These are phyloP conservation scores for Polymixis lichenea DNA, from an alignment of 2,888 invertebrate genomes.

Conservation along the genomic window DNA sequence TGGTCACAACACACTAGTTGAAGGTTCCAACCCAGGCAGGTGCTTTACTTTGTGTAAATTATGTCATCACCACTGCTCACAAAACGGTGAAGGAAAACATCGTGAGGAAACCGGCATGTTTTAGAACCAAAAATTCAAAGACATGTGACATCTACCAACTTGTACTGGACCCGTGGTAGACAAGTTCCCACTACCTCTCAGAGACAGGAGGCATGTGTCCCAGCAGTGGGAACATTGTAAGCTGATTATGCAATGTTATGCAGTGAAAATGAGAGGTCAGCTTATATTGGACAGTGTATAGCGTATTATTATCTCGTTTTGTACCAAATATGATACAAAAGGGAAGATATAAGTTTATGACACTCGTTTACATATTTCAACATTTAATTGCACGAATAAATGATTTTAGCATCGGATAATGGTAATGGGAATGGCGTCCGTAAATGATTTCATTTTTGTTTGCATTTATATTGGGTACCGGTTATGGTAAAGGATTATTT, in stretches of 20 bases:
- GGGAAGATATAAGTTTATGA: conserved; percentile 49
- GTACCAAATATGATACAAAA: conserved; percentile 37
- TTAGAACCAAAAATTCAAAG: background rate
- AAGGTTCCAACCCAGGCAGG: background rate
- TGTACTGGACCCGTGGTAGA: background rate
- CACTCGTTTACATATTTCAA: conserved; percentile 60
- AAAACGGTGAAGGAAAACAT: background rate
- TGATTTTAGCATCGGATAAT: conserved; percentile 51
- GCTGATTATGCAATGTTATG: background rate
- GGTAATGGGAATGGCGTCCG: conserved; percentile 33
- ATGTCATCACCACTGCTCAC: background rate
- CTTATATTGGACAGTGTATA: background rate
- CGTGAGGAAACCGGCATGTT: background rate
- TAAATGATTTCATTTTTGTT: conserved; percentile 46
- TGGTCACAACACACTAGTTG: background rate
- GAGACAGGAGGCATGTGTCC: background rate
- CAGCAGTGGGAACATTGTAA: background rate
- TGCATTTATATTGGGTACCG: conserved; percentile 7
- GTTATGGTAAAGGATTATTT: conserved; percentile 6
- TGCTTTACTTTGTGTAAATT: background rate
- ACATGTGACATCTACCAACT: background rate
- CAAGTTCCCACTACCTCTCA: background rate
- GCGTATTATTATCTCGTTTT: background rate
- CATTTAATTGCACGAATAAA: conserved; percentile 60
- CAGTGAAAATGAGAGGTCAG: background rate